Evolutionary conservation across 2,888 invertebrate genomes (phyloP), one percentile per base, ranked within the genome.

Genomic region (Mechanitis messenoides): DNA sequence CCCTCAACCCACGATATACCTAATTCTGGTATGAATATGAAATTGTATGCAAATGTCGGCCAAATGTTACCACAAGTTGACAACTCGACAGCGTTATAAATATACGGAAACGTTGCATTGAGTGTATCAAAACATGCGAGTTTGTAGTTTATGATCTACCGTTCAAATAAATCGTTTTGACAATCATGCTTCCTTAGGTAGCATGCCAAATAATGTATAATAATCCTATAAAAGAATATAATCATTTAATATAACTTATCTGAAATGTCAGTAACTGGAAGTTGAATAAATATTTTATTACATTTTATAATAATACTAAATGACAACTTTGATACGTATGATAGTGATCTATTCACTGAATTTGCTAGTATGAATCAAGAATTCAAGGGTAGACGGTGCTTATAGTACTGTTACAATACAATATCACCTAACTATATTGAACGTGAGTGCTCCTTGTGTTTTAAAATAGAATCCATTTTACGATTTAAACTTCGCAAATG

Each of bases 11-110:
- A 67, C 69, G 74, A 71, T 70, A 76, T 74, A 82, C 80, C 84
- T 84, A 85, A 86, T 86, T 84, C 83, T 80, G 78, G 81, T 84
- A 86, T 87, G 86, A 87, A 87, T 86, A 85, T 87, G 84, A 86
- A 87, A 85, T 86, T 80, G 77, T 85, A 87, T 86, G 84, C 80
- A 80, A 87, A 87, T 87, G 77, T 80, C 75, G 75, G 70, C 81
- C 82, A 81, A 86, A 85, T 83, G 79, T 83, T 83, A 74, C 80
- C 63, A 73, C 74, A 80, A 83, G 77, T 84, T 84, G 84, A 85
- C 84, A 85, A 84, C 80, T 85, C 81, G 76, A 80, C 83, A 81
- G 77, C 76, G 76, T 75, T 80, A 80, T 84, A 85, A 85, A 87
- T 84, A 84, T 81, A 83, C 78, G 74, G 76, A 77, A 78, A 75